phyloP scores from a whole-genome alignment of 2,113 vertebrate species.

The Chionis minor region DNA sequence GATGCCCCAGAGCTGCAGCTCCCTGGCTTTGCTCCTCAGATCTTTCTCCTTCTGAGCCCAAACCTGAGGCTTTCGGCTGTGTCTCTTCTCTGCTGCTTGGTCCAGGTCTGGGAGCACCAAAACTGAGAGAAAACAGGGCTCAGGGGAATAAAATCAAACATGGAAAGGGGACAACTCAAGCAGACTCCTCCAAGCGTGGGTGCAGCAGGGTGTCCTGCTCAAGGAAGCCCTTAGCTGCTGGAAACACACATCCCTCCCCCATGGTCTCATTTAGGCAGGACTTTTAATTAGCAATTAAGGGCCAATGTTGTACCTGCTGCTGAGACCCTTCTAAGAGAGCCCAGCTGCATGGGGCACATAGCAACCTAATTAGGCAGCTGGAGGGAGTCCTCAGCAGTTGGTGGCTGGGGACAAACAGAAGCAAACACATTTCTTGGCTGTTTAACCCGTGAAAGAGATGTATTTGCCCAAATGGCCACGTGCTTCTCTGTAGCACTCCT shows the following conservation, averaged over 20 bases:
- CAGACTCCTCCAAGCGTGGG: not conserved
- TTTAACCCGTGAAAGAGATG: not conserved
- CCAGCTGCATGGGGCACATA: not conserved
- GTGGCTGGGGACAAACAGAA: not conserved
- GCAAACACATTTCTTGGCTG: not conserved
- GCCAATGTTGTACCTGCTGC: not conserved
- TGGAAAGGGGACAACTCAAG: not conserved
- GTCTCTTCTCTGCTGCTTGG: not conserved
- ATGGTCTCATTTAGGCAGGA: not conserved
- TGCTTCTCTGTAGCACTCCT: not conserved
- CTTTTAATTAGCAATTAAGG: not conserved
- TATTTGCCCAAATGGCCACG: rapidly evolving
- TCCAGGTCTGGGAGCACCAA: not conserved
- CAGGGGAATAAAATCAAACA: not conserved
- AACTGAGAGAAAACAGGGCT: not conserved
- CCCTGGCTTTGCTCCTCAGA: not conserved
- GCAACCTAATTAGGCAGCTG: not conserved
- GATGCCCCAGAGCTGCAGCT: not conserved
- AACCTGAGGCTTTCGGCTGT: not conserved
- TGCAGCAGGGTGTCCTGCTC: rapidly evolving
- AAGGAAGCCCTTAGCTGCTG: not conserved
- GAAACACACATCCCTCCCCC: not conserved
- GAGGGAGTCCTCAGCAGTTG: not conserved
- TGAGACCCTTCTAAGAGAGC: not conserved
- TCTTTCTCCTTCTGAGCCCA: not conserved